phyloP scores from a whole-genome alignment of 2,797 vertebrate genomes.

The Coranthus polyacanthus region DNA sequence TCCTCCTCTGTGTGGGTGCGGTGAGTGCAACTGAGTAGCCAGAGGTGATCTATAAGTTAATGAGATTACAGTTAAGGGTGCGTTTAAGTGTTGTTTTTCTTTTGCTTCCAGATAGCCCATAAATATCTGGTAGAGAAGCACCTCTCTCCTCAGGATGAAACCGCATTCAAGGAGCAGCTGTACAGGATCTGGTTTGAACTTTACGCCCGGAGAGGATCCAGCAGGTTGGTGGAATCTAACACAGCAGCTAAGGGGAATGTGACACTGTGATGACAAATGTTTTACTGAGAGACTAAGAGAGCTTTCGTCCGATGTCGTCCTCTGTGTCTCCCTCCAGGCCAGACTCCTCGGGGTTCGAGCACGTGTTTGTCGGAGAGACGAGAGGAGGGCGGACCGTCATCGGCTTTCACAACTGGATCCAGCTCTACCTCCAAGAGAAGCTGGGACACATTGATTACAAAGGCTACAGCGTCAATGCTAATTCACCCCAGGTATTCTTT shows the following conservation, averaged over 20 bases:
- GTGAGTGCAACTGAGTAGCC: too few species aligned
- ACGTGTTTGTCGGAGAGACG: constrained; percentile 89
- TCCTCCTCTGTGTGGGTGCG: too few species aligned
- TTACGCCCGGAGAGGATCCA: constrained; percentile 85
- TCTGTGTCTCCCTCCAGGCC: constrained; percentile 69
- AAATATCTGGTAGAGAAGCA: constrained; percentile 85
- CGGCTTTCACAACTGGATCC: constrained; percentile 90
- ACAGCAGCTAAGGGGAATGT: constrained; percentile 43
- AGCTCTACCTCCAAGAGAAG: constrained; percentile 89
- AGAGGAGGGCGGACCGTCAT: constrained; percentile 86
- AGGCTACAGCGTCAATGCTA: constrained; percentile 83
- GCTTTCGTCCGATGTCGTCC: neutral
- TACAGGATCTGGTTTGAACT: constrained; percentile 89
- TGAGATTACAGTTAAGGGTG: neutral
- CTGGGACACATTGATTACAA: constrained; percentile 88
- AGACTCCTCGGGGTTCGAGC: constrained; percentile 89
- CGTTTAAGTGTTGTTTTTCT: neutral
- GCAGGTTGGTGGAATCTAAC: constrained; percentile 77
- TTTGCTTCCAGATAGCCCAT: constrained; percentile 82
- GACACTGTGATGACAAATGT: constrained; percentile 15
- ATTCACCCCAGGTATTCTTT: constrained; percentile 79
- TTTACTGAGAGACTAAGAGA: neutral
- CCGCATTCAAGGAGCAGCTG: constrained; percentile 85
- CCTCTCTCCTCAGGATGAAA: constrained; percentile 78
- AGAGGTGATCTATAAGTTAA: too few species aligned